These are phyloP conservation scores for Caradrina clavipalpis DNA, from an alignment of 2,888 invertebrate genomes.

Conservation along the genomic window DNA sequence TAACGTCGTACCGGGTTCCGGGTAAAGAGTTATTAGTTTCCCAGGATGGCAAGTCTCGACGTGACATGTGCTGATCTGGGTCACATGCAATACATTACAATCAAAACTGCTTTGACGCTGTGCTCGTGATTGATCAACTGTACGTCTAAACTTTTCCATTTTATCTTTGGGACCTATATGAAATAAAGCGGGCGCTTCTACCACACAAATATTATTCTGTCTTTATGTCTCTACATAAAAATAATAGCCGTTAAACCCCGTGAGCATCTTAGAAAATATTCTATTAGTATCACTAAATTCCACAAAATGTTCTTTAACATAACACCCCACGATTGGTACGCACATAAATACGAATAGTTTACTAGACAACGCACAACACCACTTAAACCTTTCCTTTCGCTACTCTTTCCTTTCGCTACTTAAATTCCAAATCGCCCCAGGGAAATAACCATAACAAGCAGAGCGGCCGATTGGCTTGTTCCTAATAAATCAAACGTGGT, in stretches of 20 bases:
- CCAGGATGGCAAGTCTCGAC: not conserved
- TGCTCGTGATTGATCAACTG: slow-evolving; percentile 5
- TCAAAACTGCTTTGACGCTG: slow-evolving; percentile 2
- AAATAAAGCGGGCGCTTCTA: not conserved
- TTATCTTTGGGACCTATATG: not conserved
- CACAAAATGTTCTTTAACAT: not conserved
- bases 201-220: not conserved
- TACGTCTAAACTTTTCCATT: slow-evolving; percentile 3
- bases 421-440: slow-evolving; percentile 20
- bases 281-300: not conserved
- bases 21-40: slow-evolving; percentile 14
- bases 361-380: slow-evolving; percentile 10
- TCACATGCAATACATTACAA: slow-evolving; percentile 15
- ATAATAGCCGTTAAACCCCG: not conserved
- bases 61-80: slow-evolving; percentile 8
- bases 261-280: not conserved
- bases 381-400: slow-evolving; percentile 8
- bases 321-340: slow-evolving; percentile 11
- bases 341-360: slow-evolving; percentile 24
- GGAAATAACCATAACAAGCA: slow-evolving; percentile 33
- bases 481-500: slow-evolving; percentile 24
- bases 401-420: slow-evolving; percentile 19
- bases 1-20: not conserved
- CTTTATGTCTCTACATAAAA: not conserved
- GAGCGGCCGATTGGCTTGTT: slow-evolving; percentile 11